A percentile compares a stretch with the other conserved stretches of the same genome.
These are phyloP conservation scores for Meteorus cinctellus DNA, from an alignment of 2,888 invertebrate genomes.

Conservation along the genomic window DNA sequence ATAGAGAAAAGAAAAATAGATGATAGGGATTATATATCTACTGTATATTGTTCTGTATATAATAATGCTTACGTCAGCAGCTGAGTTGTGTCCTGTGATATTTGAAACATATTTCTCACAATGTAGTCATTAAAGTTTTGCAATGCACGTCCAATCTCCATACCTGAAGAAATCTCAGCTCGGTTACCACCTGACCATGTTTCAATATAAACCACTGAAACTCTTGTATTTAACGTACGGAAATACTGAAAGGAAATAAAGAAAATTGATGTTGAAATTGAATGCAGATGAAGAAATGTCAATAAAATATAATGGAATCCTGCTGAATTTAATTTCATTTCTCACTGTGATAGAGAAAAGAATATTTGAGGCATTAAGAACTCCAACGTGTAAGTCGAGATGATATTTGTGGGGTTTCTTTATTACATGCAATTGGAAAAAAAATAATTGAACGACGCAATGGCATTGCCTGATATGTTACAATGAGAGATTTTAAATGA, in stretches of 20 bases:
- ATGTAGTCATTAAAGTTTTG: slow-evolving; percentile 95
- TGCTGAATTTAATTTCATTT: background rate
- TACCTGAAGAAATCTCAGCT: slow-evolving; percentile 85
- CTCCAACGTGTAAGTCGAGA: too few relatives aligned
- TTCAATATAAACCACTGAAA: slow-evolving; percentile 97
- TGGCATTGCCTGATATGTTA: too few relatives aligned
- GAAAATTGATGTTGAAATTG: slow-evolving; percentile 35
- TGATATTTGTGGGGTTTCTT: too few relatives aligned
- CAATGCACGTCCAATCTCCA: slow-evolving; percentile 91
- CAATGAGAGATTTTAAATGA: too few relatives aligned
- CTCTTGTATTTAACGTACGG: slow-evolving; percentile 93
- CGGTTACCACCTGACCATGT: slow-evolving; percentile 96
- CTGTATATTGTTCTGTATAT: slow-evolving; percentile 30
- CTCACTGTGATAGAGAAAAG: background rate
- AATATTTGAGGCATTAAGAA: background rate
- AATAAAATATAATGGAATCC: background rate
- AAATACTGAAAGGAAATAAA: slow-evolving; percentile 82
- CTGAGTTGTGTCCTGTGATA: slow-evolving; percentile 93
- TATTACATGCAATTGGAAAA: too few relatives aligned
- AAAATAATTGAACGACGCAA: too few relatives aligned
- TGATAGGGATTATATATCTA: too few relatives aligned
- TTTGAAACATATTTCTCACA: slow-evolving; percentile 87
- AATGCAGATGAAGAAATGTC: background rate
- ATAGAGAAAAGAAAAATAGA: too few relatives aligned
- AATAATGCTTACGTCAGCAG: slow-evolving; percentile 86